Conservation (phyloP, 2,113 vertebrate species). For the Oreocharis arfaki region DNA sequence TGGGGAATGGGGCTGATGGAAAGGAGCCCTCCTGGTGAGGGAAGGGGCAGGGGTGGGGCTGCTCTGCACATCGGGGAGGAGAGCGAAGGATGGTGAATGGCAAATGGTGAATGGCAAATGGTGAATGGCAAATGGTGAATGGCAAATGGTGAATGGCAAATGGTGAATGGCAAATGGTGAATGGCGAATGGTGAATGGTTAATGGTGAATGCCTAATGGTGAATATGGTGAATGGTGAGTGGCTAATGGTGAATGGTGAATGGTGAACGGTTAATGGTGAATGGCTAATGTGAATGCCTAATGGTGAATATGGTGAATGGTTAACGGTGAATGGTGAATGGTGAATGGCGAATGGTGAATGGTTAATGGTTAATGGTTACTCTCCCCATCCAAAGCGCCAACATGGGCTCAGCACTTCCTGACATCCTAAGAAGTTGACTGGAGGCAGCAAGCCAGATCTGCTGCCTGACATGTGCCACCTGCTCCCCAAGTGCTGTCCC, state of each 20-base stretch:
- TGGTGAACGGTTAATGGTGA: too few relatives aligned
- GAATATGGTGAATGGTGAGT: too few relatives aligned
- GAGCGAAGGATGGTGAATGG: not conserved
- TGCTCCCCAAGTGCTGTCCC: not conserved
- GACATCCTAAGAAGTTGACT: not conserved
- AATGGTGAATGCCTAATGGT: not conserved
- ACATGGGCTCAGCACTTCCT: not conserved
- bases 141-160: too few relatives aligned
- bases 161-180: too few relatives aligned
- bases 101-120: too few relatives aligned
- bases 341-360: too few relatives aligned
- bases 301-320: too few relatives aligned
- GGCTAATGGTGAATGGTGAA: not conserved
- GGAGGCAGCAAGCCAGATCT: not conserved
- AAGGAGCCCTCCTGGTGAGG: not conserved
- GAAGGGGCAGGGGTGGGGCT: not conserved
- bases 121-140: not conserved
- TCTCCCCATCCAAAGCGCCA: not conserved
- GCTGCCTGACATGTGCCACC: rapidly evolving
- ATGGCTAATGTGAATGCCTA: not conserved
- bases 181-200: too few relatives aligned
- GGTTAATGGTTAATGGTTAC: not conserved
- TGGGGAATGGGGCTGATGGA: not conserved
- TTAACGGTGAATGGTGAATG: not conserved
- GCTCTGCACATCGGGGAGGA: not conserved